Evolutionary conservation across 2,797 vertebrate species (phyloP).

Genomic region (Pangasius krempfi): DNA sequence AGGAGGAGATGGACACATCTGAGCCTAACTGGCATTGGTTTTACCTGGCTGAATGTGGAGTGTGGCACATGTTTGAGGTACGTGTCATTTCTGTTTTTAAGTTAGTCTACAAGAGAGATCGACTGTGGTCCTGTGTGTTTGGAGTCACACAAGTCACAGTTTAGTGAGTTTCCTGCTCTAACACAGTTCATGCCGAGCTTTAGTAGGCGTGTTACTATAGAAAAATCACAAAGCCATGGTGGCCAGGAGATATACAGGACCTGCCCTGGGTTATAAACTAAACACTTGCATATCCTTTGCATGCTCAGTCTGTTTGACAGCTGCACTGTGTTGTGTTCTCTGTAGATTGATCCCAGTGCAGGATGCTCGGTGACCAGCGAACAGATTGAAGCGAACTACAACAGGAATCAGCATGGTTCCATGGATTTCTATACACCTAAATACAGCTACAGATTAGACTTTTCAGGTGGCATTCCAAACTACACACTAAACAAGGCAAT

Average conservation of each 20-base stretch:
- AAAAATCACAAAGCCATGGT: neutral
- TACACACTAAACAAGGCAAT: neutral
- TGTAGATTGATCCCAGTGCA: conserved; percentile 85
- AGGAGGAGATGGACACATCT: conserved; percentile 94
- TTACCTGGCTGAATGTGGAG: conserved; percentile 94
- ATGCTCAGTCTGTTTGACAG: neutral
- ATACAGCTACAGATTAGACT: conserved; percentile 93
- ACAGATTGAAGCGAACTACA: conserved; percentile 93
- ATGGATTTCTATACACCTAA: conserved; percentile 92
- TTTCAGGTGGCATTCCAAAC: conserved; percentile 79
- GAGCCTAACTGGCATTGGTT: conserved; percentile 97
- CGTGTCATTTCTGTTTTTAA: neutral
- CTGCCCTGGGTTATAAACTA: neutral
- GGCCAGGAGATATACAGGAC: neutral
- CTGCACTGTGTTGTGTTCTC: conserved; percentile 60
- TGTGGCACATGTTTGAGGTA: conserved; percentile 99
- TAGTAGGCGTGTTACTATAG: neutral
- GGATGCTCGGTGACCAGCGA: conserved; percentile 91
- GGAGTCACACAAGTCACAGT: neutral
- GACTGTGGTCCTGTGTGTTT: neutral
- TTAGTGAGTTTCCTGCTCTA: neutral
- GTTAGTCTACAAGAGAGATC: neutral
- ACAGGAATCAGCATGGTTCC: conserved; percentile 83
- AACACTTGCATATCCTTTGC: neutral
- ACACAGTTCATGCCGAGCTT: neutral